These are phyloP conservation scores for Allobates femoralis DNA, from an alignment of 2,797 vertebrate species.

Conservation along the genomic window DNA sequence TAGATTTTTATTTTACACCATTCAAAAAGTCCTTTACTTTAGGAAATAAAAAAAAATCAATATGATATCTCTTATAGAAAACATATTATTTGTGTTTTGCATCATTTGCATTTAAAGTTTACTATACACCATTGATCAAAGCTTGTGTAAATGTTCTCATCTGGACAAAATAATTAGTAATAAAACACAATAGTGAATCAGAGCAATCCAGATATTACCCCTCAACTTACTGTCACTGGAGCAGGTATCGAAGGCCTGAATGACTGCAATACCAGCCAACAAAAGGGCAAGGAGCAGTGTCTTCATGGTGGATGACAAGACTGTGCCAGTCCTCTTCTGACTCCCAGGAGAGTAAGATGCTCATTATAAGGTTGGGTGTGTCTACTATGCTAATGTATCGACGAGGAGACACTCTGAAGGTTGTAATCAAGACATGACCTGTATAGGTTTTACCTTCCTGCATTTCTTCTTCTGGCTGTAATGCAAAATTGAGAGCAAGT, in stretches of 20 bases:
- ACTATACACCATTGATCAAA: neutral
- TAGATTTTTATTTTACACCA: neutral
- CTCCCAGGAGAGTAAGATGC: neutral
- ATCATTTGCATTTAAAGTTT: neutral
- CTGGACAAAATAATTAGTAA: neutral
- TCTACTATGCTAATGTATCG: conserved; percentile 24
- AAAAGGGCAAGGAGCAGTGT: conserved; percentile 10
- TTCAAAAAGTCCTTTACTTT: neutral
- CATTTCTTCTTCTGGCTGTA: neutral
- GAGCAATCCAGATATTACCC: neutral
- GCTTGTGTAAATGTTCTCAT: neutral
- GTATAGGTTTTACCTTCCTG: neutral
- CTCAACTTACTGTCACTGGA: conserved; percentile 49
- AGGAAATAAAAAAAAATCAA: neutral
- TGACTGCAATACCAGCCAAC: neutral
- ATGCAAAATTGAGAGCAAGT: neutral
- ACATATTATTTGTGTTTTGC: neutral
- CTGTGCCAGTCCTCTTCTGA: neutral
- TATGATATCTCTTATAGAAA: neutral
- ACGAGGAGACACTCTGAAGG: conserved; percentile 2
- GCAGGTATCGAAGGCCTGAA: conserved; percentile 44
- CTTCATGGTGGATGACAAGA: conserved; percentile 46
- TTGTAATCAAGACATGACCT: neutral
- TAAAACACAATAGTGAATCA: neutral
- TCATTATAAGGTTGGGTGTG: conserved; percentile 31